Percentiles rank a stretch among this genome's conserved stretches.
These are phyloP conservation scores for Eupleurogrammus muticus DNA, from an alignment of 2,797 vertebrate genomes.

Conservation along the genomic window DNA sequence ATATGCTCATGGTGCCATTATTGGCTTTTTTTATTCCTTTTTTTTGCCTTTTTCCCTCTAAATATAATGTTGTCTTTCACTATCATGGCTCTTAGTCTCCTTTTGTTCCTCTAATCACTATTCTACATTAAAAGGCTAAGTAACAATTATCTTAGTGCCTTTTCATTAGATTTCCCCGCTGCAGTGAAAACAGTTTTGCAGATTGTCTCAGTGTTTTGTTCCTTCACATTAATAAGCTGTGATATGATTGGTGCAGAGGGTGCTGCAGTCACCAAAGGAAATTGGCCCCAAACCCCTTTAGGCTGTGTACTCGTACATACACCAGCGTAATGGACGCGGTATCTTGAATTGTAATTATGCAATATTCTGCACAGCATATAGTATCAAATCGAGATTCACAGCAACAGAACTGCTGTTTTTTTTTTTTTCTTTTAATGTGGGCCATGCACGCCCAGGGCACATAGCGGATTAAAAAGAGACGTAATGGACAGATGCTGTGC, in stretches of 20 bases:
- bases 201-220: slow-evolving; percentile 59
- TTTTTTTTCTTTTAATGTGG: slow-evolving; percentile 37
- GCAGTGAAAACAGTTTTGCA: slow-evolving; percentile 56
- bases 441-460: slow-evolving; percentile 28
- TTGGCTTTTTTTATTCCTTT: slow-evolving; percentile 57
- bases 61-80: slow-evolving; percentile 51
- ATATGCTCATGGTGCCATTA: slow-evolving; percentile 71
- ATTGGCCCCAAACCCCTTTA: slow-evolving; percentile 55
- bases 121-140: slow-evolving; percentile 69
- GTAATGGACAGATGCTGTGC: slow-evolving; percentile 39
- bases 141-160: slow-evolving; percentile 66
- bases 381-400: slow-evolving; percentile 34
- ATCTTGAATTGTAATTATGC: slow-evolving; percentile 62
- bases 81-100: slow-evolving; percentile 38
- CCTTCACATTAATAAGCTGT: slow-evolving; percentile 40
- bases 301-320: slow-evolving; percentile 15
- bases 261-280: slow-evolving; percentile 58
- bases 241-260: slow-evolving; percentile 40
- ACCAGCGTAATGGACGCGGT: slow-evolving; percentile 35
- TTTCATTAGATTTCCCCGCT: slow-evolving; percentile 72
- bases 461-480: slow-evolving; percentile 42
- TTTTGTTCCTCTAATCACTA: slow-evolving; percentile 43
- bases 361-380: slow-evolving; percentile 49
- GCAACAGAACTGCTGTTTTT: slow-evolving; percentile 33
- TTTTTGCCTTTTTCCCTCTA: slow-evolving; percentile 37